Percentiles rank a stretch among this genome's conserved stretches.
These are phyloP conservation scores for Leuciscus idus DNA, from an alignment of 2,113 vertebrate species.

Conservation along the genomic window DNA sequence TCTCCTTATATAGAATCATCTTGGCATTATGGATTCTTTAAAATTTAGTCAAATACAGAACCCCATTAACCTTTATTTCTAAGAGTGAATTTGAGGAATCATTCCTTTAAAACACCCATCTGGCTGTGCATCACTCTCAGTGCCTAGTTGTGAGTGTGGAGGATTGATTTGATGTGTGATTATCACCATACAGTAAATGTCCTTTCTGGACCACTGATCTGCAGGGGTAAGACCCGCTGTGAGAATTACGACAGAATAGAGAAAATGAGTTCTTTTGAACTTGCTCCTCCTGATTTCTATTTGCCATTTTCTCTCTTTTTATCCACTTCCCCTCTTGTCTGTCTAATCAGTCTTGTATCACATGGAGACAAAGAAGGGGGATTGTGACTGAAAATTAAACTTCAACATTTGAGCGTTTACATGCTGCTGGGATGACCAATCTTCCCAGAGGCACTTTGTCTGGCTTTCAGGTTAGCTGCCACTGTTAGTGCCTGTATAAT, in stretches of 20 bases:
- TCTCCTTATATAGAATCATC: too few species aligned
- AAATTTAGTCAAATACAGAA: too few species aligned
- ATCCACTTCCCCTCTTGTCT: conserved; percentile 5
- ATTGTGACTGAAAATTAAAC: conserved; percentile 49
- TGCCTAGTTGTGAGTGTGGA: conserved; percentile 12
- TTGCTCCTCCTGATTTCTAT: conserved; percentile 22
- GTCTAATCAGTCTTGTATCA: conserved; percentile 42
- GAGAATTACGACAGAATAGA: conserved; percentile 41
- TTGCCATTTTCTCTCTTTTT: conserved; percentile 25
- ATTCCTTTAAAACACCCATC: not conserved
- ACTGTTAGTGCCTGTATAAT: conserved; percentile 4
- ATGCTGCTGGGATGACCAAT: conserved; percentile 3
- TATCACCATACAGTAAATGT: conserved; percentile 30
- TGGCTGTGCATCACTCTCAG: conserved; percentile 8
- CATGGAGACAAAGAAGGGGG: conserved; percentile 23
- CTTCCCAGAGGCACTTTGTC: conserved; percentile 12
- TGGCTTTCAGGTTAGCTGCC: conserved; percentile 16
- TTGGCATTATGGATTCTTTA: too few species aligned
- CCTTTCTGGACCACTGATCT: conserved; percentile 6
- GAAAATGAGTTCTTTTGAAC: conserved; percentile 37
- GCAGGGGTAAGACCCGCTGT: conserved; percentile 26
- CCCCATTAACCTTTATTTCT: too few species aligned
- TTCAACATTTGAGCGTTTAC: conserved; percentile 27
- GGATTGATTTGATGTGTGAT: conserved; percentile 32
- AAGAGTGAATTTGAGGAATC: not conserved